Evolutionary conservation across 2,888 invertebrate genomes (phyloP), one percentile per base, ranked within the genome.

Genomic region (Pyrochroa serraticornis): DNA sequence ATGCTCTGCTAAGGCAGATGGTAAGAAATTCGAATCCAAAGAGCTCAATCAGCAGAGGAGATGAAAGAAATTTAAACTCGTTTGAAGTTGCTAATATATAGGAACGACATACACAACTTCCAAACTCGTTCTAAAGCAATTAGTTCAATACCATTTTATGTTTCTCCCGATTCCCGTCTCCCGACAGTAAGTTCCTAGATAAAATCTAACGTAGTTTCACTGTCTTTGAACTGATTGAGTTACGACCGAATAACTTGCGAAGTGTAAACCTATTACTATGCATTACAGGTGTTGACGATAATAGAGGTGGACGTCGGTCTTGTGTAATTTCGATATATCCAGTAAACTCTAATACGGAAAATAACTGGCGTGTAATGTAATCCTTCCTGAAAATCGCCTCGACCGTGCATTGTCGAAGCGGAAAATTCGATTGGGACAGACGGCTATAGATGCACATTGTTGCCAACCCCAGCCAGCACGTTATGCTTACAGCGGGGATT

Each of bases 371-470:
- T 52, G 56, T 59, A 62, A 58, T 64, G 64, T 58, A 54, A 57
- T 56, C 56, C 48, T 53, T 55, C 43, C 51, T 47, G 59, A 65
- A 62, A 61, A 61, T 58, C 62, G 44, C 51, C 57, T 57, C 53
- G 54, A 48, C 56, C 61, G 43, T 52, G 37, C 51, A 54, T 51
- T 57, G 60, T 48, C 48, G 62, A 53, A 50, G 58, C 64, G 58
- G 56, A 60, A 66, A 64, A 67, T 67, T 55, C 64, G 57, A 59
- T 63, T 63, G 61, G 54, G 47, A 60, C 22, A 53, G 57, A 45
- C 55, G 50, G 58, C 58, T 48, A 64, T 60, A 60, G 52, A 64
- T 67, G 64, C 64, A 64, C 22, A 22, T 22, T 22, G 22, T 67
- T 60, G 60, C 51, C 22, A 22, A 22, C 22, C 22, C 22, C 5